A percentile compares a stretch with the other conserved stretches of the same genome.
Evolutionary conservation across 2,888 invertebrate species (phyloP).

Genomic region (Idaea straminata): DNA sequence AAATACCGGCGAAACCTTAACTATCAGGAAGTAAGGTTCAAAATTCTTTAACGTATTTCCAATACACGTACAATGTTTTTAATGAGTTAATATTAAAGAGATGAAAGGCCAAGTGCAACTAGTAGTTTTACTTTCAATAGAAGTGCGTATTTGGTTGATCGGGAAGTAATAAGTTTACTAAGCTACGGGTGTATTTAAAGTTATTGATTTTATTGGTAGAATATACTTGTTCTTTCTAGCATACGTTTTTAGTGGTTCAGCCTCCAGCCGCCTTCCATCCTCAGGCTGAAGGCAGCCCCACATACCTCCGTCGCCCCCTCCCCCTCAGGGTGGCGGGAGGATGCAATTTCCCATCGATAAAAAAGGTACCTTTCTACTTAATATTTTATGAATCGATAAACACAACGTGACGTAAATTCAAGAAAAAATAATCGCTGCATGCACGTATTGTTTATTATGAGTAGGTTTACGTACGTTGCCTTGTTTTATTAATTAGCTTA

Average conservation of each 20-base stretch:
- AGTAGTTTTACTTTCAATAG: slow-evolving; percentile 45
- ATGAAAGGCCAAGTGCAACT: slow-evolving; percentile 56
- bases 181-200: slow-evolving; percentile 13
- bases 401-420: neutral
- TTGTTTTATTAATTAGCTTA: neutral
- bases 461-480: neutral
- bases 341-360: too few relatives aligned
- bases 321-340: too few relatives aligned
- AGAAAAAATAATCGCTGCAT: neutral
- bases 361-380: too few relatives aligned
- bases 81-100: slow-evolving; percentile 54
- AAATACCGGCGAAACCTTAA: slow-evolving; percentile 26
- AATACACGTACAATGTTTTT: slow-evolving; percentile 17
- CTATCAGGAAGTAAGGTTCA: slow-evolving; percentile 15
- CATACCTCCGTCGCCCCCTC: too few relatives aligned
- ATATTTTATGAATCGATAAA: neutral
- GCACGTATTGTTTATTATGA: neutral
- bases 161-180: slow-evolving; percentile 57
- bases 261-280: too few relatives aligned
- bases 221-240: too few relatives aligned
- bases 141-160: slow-evolving; percentile 50
- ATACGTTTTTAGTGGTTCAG: too few relatives aligned
- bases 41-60: slow-evolving; percentile 8
- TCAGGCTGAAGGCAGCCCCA: too few relatives aligned
- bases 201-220: slow-evolving; percentile 5